Evolutionary conservation across 1,140 invertebrate genomes (phyloP), one percentile per base, ranked within the genome.

Genomic region (Musca vetustissima): DNA sequence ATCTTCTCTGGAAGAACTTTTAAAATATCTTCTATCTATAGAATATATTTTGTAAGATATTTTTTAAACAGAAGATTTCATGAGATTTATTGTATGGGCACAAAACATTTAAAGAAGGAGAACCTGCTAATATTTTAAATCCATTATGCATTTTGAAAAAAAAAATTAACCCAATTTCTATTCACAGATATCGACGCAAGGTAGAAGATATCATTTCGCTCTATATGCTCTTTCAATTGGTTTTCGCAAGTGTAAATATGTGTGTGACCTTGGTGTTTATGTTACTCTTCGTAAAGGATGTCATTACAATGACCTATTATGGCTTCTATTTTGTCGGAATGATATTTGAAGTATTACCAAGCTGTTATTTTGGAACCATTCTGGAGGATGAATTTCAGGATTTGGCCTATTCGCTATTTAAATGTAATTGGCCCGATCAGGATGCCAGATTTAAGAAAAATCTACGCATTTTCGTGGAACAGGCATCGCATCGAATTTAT

Each of bases 131-230:
- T n/a, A n/a, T n/a, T n/a, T n/a, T n/a, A n/a, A n/a, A n/a, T n/a
- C n/a, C n/a, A n/a, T n/a, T n/a, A n/a, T n/a, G n/a, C n/a, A n/a
- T n/a, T n/a, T n/a, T n/a, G n/a, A n/a, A n/a, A n/a, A n/a, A n/a
- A n/a, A n/a, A n/a, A n/a, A n/a, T n/a, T n/a, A n/a, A n/a, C n/a
- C n/a, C n/a, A n/a, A n/a, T n/a, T 28, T 28, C 48, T 13, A 21
- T 49, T 25, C 47, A 0, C 47, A 75, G 74, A 17, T 75, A 72
- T 61, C 59, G 70, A 47, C 36, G 69, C 14, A 49, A 74, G 7
- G 68, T 69, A 0, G 22, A 47, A 1, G 25, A 67, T 11, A 69
- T 69, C 1, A 71, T 79, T 11, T 74, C 74, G 28, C 9, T 14
- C 1, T 69, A 75, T 1, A 72, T 69, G 57, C 64, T 69, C 49